Conservation (phyloP, 2,113 vertebrate genomes). For the Apistogramma diplotaenia region DNA sequence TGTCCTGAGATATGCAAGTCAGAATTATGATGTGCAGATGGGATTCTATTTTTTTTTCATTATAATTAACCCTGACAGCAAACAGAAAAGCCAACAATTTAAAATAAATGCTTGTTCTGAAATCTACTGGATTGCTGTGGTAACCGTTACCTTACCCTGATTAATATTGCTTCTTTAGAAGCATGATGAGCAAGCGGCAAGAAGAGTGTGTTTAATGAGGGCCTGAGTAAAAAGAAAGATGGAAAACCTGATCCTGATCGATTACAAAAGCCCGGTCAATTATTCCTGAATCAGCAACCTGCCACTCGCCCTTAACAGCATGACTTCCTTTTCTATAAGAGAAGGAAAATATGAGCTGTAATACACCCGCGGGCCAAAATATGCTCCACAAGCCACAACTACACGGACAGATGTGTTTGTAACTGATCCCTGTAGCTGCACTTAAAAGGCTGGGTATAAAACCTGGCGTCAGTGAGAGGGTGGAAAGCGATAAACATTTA, state of each 20-base stretch:
- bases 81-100: not conserved
- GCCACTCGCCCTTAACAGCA: constrained; percentile 21
- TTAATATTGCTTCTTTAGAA: not conserved
- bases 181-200: not conserved
- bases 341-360: not conserved
- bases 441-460: not conserved
- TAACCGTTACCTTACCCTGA: not conserved
- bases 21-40: not conserved
- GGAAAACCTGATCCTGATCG: constrained; percentile 43
- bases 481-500: not conserved
- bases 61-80: not conserved
- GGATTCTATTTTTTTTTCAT: not conserved
- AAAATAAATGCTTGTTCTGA: not conserved
- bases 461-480: not conserved
- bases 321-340: not conserved
- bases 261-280: constrained; percentile 48
- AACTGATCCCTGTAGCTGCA: not conserved
- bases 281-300: constrained; percentile 42
- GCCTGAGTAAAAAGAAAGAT: not conserved
- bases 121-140: not conserved
- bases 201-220: not conserved
- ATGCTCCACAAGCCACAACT: not conserved
- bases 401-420: not conserved
- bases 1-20: not conserved
- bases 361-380: not conserved